These are phyloP conservation scores for Notoglanidium macrostoma DNA, from an alignment of 2,797 vertebrate genomes.

Conservation along the genomic window DNA sequence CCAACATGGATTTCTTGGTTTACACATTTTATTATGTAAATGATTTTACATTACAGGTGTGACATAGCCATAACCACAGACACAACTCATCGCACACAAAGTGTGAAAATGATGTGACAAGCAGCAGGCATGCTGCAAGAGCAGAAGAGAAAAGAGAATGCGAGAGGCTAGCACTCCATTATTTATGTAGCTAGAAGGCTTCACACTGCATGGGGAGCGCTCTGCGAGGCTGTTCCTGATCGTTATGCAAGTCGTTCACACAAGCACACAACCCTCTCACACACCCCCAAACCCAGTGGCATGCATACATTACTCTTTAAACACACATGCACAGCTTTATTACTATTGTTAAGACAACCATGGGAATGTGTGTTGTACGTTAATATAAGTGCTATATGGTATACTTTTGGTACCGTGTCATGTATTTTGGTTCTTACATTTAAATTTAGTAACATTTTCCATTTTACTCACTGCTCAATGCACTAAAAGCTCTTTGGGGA, in stretches of 20 bases:
- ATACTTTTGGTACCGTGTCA: no score
- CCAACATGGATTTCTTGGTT: background rate
- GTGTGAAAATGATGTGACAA: background rate
- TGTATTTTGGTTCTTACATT: background rate
- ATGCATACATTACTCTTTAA: background rate
- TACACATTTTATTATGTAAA: background rate
- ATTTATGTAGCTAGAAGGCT: slow-evolving; percentile 52
- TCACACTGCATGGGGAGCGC: slow-evolving; percentile 33
- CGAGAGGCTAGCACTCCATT: slow-evolving; percentile 47
- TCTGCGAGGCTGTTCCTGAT: slow-evolving; percentile 37
- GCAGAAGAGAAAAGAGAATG: slow-evolving; percentile 22
- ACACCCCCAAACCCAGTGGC: background rate
- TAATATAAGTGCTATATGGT: no score
- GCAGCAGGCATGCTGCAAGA: slow-evolving; percentile 5
- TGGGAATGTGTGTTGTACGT: background rate
- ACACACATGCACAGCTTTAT: background rate
- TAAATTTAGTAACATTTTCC: background rate
- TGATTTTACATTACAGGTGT: background rate
- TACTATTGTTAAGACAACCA: background rate
- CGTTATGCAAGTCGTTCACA: slow-evolving; percentile 41
- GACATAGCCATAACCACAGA: background rate
- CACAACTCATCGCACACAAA: background rate
- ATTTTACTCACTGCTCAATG: background rate
- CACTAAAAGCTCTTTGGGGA: background rate
- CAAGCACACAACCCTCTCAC: background rate